A percentile compares a stretch with the other conserved stretches of the same genome.
Evolutionary conservation across 1,140 invertebrate species (phyloP).

Genomic region (Drosophila pachea): DNA sequence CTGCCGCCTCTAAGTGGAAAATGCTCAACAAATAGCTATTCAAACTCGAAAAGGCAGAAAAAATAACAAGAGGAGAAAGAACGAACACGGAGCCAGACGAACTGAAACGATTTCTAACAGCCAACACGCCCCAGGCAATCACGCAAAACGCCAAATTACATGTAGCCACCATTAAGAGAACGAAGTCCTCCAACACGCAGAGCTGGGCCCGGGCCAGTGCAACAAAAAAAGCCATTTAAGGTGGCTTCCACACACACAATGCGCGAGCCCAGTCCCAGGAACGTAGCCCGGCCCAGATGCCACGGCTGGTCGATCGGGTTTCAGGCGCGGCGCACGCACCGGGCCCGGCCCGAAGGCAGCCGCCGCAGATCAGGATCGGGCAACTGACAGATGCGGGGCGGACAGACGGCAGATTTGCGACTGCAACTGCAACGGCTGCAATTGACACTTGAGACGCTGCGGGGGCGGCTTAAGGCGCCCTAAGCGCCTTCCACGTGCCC

Average conservation of each 20-base stretch:
- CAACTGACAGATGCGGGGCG: constrained; percentile 7
- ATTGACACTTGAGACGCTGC: constrained; percentile 40
- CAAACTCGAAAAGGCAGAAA: neutral
- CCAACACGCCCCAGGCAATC: constrained; percentile 74
- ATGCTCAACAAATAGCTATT: constrained; percentile 41
- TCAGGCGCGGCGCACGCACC: constrained; percentile 32
- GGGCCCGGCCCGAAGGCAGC: too few species aligned
- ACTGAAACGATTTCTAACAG: constrained; percentile 40
- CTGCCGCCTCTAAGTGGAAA: constrained; percentile 40
- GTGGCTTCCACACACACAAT: constrained; percentile 62
- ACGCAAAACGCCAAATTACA: constrained; percentile 78
- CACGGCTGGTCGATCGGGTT: constrained; percentile 32
- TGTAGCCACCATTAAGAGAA: constrained; percentile 72
- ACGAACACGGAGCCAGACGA: constrained; percentile 19
- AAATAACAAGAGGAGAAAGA: constrained; percentile 11
- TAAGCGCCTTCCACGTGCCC: constrained; percentile 69
- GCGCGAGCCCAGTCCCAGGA: constrained; percentile 2
- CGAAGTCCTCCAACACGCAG: constrained; percentile 74
- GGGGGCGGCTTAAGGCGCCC: constrained; percentile 16
- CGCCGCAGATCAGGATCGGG: constrained; percentile 16
- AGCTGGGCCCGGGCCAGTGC: constrained; percentile 16
- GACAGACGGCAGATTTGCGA: constrained; percentile 24
- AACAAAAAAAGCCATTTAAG: constrained; percentile 67
- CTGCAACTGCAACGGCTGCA: constrained; percentile 6
- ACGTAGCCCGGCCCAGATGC: too few species aligned